Evolutionary conservation across 92 coral and sea anemone species (phyloP).

Genomic region (Micromussa lordhowensis): DNA sequence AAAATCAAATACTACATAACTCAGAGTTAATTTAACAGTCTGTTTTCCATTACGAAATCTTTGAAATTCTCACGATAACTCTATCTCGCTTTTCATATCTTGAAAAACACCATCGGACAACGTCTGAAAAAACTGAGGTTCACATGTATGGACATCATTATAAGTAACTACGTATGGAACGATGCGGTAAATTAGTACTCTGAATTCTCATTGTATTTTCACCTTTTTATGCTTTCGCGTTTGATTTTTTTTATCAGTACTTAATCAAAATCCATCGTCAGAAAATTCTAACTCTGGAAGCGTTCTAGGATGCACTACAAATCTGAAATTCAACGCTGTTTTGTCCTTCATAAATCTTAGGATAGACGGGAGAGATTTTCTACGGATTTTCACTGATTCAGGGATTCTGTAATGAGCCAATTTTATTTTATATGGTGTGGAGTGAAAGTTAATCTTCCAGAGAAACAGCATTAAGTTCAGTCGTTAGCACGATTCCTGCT

Average conservation of each 20-base stretch:
- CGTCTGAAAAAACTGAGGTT: neutral
- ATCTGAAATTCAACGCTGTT: neutral
- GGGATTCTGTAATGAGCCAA: neutral
- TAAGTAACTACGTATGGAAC: neutral
- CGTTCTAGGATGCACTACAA: neutral
- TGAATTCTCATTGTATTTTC: neutral
- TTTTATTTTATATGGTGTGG: neutral
- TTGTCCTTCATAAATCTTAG: neutral
- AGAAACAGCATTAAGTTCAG: neutral
- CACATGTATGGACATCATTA: neutral
- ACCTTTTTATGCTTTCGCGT: neutral
- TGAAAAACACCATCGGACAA: neutral
- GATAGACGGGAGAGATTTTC: neutral
- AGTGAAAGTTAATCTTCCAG: neutral
- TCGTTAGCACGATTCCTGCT: neutral
- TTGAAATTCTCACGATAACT: neutral
- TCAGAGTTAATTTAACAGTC: neutral
- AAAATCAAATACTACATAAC: neutral
- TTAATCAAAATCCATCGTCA: neutral
- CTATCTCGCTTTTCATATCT: neutral
- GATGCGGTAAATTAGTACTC: neutral
- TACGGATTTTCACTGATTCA: neutral
- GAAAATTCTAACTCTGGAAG: neutral
- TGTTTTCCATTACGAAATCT: neutral
- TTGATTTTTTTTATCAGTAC: no score